phyloP scores from a whole-genome alignment of 2,888 invertebrate genomes.

The Nymphalis polychloros region DNA sequence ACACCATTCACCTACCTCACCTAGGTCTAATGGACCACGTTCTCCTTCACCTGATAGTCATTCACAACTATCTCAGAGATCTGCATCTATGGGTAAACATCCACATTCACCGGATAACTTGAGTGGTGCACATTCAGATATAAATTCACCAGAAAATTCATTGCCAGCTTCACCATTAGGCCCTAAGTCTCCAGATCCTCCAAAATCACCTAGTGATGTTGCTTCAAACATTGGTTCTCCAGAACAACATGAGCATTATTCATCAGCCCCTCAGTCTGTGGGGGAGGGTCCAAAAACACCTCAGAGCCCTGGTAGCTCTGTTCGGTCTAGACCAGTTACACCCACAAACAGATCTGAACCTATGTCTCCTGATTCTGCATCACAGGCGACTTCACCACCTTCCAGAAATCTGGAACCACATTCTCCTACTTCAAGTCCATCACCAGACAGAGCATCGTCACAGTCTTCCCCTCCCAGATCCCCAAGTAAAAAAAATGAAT shows the following conservation, averaged over 20 bases:
- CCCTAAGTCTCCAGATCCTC: constrained; percentile 74
- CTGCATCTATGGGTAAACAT: constrained; percentile 47
- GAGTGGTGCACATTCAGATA: constrained; percentile 71
- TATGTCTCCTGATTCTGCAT: constrained; percentile 62
- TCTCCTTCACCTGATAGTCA: constrained; percentile 54
- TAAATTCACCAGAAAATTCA: constrained; percentile 76
- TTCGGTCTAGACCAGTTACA: constrained; percentile 60
- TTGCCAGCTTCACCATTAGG: constrained; percentile 63
- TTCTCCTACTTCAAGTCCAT: constrained; percentile 64
- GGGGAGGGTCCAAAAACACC: constrained; percentile 71
- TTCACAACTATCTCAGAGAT: constrained; percentile 47
- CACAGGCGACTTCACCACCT: constrained; percentile 56
- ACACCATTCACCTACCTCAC: constrained; percentile 51
- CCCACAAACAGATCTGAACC: constrained; percentile 61
- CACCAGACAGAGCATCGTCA: constrained; percentile 62
- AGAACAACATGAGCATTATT: constrained; percentile 56
- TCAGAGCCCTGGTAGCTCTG: constrained; percentile 60
- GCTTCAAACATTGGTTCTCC: constrained; percentile 51
- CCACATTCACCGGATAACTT: constrained; percentile 67
- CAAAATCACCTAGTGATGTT: constrained; percentile 67
- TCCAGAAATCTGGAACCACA: constrained; percentile 50
- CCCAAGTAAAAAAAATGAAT: constrained; percentile 56
- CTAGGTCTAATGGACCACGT: constrained; percentile 50
- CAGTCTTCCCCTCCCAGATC: constrained; percentile 54
- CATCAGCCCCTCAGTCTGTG: constrained; percentile 54